Evolutionary conservation across 2,113 vertebrate genomes (phyloP), one percentile per base, ranked within the genome.

Genomic region (Proterorhinus semilunaris): DNA sequence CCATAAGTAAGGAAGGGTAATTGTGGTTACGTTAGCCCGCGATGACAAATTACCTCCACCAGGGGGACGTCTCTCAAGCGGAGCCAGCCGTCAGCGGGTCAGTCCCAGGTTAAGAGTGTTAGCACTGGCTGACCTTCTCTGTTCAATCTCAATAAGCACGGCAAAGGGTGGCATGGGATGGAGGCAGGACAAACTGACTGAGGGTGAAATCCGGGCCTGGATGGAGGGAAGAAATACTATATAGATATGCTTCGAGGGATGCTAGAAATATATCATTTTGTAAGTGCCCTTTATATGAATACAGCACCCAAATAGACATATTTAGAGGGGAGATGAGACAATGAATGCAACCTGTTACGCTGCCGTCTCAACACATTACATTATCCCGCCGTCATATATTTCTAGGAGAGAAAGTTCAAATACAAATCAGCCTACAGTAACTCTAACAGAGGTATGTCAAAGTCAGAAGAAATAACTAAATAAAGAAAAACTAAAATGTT

Each of bases 31-130:
- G 44, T 84, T 58, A 74, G 80, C 62, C 21, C 69, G 83, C 81
- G 55, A 81, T 88, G 88, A 91, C 83, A 89, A 92, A 90, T 91
- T 83, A 82, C 89, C 68, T 89, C 73, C 74, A 73, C 80, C 17
- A 6, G 46, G 54, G 80, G 55, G 16, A 44, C 12, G 78, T 88
- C 87, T 80, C 88, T 75, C 72, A 80, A 83, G 87, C 87, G 78
- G 79, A 84, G 82, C 74, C 45, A 74, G 80, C 47, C 42, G 44
- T 77, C 78, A 47, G 10, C 50, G 69, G 85, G 89, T 88, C 84
- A 87, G 52, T 66, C 70, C 75, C 63, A 61, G 85, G 84, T 87
- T 88, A 86, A 86, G 75, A 85, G 76, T 83, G 75, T 83, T 79
- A 84, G 83, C 78, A 82, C 79, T 80, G 74, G 49, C 80, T 90